Base-by-base conservation (phyloP, 2,888 invertebrate species). In the Petrolisthes cinctipes region DNA sequence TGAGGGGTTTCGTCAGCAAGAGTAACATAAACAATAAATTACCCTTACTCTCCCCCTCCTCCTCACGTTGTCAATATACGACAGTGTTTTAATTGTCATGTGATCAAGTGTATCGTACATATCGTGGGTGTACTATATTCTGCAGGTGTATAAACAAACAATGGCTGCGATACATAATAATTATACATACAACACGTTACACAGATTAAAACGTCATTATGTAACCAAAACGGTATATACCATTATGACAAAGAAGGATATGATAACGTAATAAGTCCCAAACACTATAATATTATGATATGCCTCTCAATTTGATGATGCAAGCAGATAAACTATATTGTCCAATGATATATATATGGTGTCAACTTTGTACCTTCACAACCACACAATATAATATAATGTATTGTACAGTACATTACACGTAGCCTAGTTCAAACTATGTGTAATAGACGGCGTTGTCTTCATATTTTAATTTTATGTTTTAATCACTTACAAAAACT, bases 61-160 rank as follows among this genome's bases (percentile, higher is more conserved):
- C 14, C 3, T 66, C 66, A 14, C 66, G 37, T 37, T 37, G 37
- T 37, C 54, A 78, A 3, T 54, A 51, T 66, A 11, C 53, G 81
- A 68, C 81, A 82, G 66, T 82, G 81, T 82, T 82, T 14, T 82
- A 82, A 56, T 82, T 82, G 81, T 82, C 81, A 82, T 14, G 37
- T 51, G 66, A 82, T 66, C 68, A 66, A 51, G 5, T 82, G 68
- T 82, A 82, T 37, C 37, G 37, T 71, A 61, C 61, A 17, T 17
- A 9, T 61, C 17, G 61, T 61, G 61, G 9, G 61, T 61, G 61
- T 61, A 61, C 61, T 61, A 61, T 61, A 61, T 61, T 61, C 17
- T 61, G 17, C 37, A 61, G 9, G 61, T 61, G 61, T 61, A 61
- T 61, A 61, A 61, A 17, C 17, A 61, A 61, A 17, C 17, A 61